phyloP scores from a whole-genome alignment of 2,888 invertebrate species.

The Macaria notata region DNA sequence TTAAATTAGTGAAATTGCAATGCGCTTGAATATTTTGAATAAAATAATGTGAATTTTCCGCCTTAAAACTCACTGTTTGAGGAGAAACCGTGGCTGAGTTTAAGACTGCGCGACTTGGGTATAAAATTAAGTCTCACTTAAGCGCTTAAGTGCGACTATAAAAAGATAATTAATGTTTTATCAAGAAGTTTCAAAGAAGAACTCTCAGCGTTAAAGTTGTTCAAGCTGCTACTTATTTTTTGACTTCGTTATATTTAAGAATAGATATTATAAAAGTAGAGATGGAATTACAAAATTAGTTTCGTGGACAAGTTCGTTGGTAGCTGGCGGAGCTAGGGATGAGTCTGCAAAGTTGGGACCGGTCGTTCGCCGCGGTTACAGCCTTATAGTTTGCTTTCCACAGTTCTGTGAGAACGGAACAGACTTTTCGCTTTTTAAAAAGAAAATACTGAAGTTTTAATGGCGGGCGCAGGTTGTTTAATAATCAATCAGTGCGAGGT shows the following conservation, averaged over 20 bases:
- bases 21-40: too few relatives aligned
- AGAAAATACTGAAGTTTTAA: conserved; percentile 43
- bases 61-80: not conserved
- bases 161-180: conserved; percentile 45
- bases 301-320: not conserved
- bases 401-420: conserved; percentile 12
- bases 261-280: too few relatives aligned
- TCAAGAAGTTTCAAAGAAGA: conserved; percentile 38
- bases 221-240: conserved; percentile 24
- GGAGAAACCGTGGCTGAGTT: not conserved
- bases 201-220: conserved; percentile 38
- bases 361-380: conserved; percentile 19
- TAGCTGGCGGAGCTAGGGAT: conserved; percentile 5
- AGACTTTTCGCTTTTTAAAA: conserved; percentile 21
- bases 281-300: too few relatives aligned
- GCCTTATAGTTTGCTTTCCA: conserved; percentile 11
- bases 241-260: not conserved
- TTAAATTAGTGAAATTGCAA: too few relatives aligned
- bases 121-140: conserved; percentile 13
- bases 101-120: conserved; percentile 18
- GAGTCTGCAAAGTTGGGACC: conserved; percentile 22
- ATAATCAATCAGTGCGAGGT: conserved; percentile 69
- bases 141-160: conserved; percentile 30
- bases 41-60: not conserved
- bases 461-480: conserved; percentile 55